Conservation (phyloP, 2,113 vertebrate genomes). For the Poeciliopsis turrubarensis region DNA sequence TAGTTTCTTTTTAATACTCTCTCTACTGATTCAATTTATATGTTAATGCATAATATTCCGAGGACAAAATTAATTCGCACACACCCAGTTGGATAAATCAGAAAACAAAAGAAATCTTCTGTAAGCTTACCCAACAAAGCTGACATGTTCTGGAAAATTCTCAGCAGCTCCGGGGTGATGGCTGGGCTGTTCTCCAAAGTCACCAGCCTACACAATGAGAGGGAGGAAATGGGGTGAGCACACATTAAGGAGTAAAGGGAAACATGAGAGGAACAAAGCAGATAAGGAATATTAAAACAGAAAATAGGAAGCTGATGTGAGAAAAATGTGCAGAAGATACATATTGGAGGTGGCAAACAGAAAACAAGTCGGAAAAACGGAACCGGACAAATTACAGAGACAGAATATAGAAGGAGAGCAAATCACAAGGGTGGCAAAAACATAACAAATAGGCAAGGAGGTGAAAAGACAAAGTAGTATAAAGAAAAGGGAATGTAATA, state of each 20-base stretch:
- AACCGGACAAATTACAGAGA: slow-evolving; percentile 27
- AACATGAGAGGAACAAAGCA: slow-evolving; percentile 14
- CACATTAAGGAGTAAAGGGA: slow-evolving; percentile 3
- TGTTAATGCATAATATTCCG: slow-evolving; percentile 15
- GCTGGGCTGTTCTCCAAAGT: slow-evolving; percentile 94
- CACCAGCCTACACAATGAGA: slow-evolving; percentile 86
- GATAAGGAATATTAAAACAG: slow-evolving; percentile 12
- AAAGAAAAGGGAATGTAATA: not conserved
- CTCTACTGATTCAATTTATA: slow-evolving; percentile 11
- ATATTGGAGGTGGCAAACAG: slow-evolving; percentile 34
- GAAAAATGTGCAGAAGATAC: slow-evolving; percentile 4
- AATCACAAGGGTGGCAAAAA: not conserved
- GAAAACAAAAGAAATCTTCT: slow-evolving; percentile 11
- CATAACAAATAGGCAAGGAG: slow-evolving; percentile 9
- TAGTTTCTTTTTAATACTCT: too few species aligned
- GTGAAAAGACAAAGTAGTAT: not conserved
- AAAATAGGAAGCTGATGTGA: slow-evolving; percentile 1
- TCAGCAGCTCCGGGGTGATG: slow-evolving; percentile 90
- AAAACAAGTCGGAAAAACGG: slow-evolving; percentile 16
- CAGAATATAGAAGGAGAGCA: not conserved
- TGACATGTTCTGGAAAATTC: slow-evolving; percentile 98
- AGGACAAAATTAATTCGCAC: not conserved
- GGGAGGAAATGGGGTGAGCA: slow-evolving; percentile 3
- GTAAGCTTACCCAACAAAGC: slow-evolving; percentile 88
- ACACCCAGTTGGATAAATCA: not conserved